Evolutionary conservation across 2,797 vertebrate species (phyloP), one percentile per base, ranked within the genome.

Genomic region (Enteromius trimaculatus): DNA sequence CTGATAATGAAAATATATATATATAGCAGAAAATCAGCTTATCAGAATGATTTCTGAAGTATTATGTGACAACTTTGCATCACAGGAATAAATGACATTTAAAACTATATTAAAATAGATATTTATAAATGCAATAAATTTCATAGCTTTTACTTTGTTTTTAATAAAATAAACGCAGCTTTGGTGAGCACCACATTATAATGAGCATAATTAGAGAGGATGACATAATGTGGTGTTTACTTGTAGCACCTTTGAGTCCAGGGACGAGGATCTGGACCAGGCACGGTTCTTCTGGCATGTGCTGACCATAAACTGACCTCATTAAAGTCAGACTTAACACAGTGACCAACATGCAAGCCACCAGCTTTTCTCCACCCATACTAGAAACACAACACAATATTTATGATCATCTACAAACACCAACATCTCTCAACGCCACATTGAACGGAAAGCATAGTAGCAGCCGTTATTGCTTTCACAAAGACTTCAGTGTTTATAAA

Each of bases 231-330:
- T 34, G 21, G 3, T 70, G 77, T 9, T 65, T 58, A 10, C 10
- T 39, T 44, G 55, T 13, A 65, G 23, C 96, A 96, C 98, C 98
- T 98, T 99, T 99, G 84, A 99, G 97, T 91, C 98, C 98, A 0
- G 98, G 98, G 83, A 99, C 96, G 21, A 99, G 96, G 88, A 99
- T 97, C 90, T 99, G 98, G 90, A 99, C 93, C 8, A 97, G 97
- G 91, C 98, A 99, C 83, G 97, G 92, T 16, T 99, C 98, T 1
- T 98, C 98, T 83, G 93, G 81, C 68, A 95, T 91, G 65, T 95
- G 95, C 90, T 99, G 96, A 92, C 95, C 92, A 88, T 90, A 82
- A 55, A 92, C 95, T 84, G 93, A 92, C 79, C 91, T 92, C 72
- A 93, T 90, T 84, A 96, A 89, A 42, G 90, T 92, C 90, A 97